These are phyloP conservation scores for Pseudococcus longispinus DNA, from an alignment of 2,888 invertebrate species.

Conservation along the genomic window DNA sequence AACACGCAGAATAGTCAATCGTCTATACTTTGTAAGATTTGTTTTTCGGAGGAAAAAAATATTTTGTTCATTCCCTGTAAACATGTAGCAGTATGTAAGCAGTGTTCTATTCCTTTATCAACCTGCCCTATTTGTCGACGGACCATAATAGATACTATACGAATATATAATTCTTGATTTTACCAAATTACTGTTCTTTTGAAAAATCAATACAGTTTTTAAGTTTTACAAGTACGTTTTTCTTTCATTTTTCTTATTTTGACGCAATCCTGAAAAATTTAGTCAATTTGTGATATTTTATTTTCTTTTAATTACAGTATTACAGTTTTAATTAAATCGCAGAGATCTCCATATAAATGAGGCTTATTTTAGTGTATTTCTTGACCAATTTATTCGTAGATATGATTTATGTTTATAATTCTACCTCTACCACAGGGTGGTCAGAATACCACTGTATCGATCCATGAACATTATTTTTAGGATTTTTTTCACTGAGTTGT, in stretches of 20 bases:
- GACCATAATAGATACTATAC: not conserved
- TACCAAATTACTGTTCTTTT: not conserved
- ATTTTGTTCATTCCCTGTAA: slow-evolving; percentile 95
- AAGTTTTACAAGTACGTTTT: not conserved
- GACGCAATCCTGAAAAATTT: not conserved
- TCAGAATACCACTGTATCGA: not conserved
- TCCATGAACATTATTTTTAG: not conserved
- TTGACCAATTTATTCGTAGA: not conserved
- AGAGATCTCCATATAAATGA: not conserved
- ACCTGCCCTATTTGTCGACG: slow-evolving; percentile 86
- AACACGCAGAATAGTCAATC: slow-evolving; percentile 12
- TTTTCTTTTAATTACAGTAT: slow-evolving; percentile 13
- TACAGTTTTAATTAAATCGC: not conserved
- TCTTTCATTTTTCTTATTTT: not conserved
- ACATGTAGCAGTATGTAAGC: slow-evolving; percentile 90
- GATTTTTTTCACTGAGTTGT: not conserved
- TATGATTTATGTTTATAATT: not conserved
- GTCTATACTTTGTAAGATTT: slow-evolving; percentile 77
- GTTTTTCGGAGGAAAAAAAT: slow-evolving; percentile 85
- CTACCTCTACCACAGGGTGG: not conserved
- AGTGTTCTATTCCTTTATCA: slow-evolving; percentile 85
- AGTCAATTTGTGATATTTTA: slow-evolving; percentile 22
- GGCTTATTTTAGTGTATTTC: not conserved
- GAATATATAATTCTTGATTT: slow-evolving; percentile 29
- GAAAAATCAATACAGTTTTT: slow-evolving; percentile 6